Percentiles rank a stretch among this genome's conserved stretches.
phyloP scores from a whole-genome alignment of 2,113 vertebrate species.

The Plecotus auritus region DNA sequence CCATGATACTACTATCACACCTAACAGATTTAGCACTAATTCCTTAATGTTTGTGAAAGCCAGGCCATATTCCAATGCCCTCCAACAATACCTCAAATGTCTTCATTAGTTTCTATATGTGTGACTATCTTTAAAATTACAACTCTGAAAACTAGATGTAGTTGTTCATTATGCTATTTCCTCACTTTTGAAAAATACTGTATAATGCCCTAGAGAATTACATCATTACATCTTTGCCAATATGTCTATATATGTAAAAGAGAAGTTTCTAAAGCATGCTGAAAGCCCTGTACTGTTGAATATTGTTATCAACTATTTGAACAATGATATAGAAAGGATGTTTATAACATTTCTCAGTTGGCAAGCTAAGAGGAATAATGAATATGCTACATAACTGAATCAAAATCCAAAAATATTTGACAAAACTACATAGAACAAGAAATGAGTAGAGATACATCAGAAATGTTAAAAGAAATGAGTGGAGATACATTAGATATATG shows the following conservation, averaged over 20 bases:
- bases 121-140: background rate
- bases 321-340: background rate
- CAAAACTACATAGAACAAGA: background rate
- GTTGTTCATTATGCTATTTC: background rate
- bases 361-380: background rate
- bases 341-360: background rate
- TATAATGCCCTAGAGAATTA: background rate
- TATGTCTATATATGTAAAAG: background rate
- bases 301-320: background rate
- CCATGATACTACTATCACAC: background rate
- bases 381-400: background rate
- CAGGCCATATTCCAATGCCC: background rate
- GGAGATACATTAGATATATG: background rate
- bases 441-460: background rate
- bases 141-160: background rate
- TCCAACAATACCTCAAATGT: background rate
- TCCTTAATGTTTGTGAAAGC: background rate
- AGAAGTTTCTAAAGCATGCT: background rate
- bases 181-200: background rate
- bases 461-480: background rate
- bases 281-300: background rate
- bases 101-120: background rate
- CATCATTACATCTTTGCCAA: background rate
- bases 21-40: conserved; percentile 6
- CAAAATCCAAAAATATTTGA: background rate